Evolutionary conservation across 2,888 invertebrate genomes (phyloP).

Genomic region (Chloromyia formosa): DNA sequence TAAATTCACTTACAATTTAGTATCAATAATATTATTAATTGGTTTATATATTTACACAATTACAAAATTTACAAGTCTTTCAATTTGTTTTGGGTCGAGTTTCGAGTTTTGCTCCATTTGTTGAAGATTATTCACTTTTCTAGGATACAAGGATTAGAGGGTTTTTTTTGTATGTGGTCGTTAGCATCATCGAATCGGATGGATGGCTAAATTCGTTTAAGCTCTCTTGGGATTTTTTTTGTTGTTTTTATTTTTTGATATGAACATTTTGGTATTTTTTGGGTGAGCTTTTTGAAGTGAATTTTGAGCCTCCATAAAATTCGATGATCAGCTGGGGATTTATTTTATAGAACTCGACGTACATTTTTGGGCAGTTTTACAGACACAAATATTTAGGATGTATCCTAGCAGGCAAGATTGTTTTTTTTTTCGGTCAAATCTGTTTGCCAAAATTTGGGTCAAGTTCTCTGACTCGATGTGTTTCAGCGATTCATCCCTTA

Average conservation of each 20-base stretch:
- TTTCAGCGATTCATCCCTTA: not conserved
- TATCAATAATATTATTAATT: conserved; percentile 27
- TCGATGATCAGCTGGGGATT: not conserved
- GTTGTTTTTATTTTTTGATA: too few relatives aligned
- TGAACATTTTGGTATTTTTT: not conserved
- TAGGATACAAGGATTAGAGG: too few relatives aligned
- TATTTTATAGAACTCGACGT: conserved; percentile 9
- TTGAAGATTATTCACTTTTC: not conserved
- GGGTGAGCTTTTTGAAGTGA: not conserved
- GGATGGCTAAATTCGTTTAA: not conserved
- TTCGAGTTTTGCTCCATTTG: not conserved
- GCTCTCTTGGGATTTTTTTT: not conserved
- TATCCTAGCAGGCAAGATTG: conserved; percentile 8
- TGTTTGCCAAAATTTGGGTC: too few relatives aligned
- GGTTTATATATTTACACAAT: conserved; percentile 40
- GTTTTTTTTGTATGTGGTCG: not conserved
- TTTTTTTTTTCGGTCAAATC: not conserved
- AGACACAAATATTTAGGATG: too few relatives aligned
- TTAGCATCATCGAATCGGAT: not conserved
- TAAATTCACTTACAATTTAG: conserved; percentile 27
- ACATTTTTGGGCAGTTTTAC: not conserved
- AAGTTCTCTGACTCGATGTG: not conserved
- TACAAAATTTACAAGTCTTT: conserved; percentile 44
- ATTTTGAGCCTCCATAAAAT: too few relatives aligned
- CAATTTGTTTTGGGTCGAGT: conserved; percentile 20